Evolutionary conservation across 2,113 vertebrate species (phyloP).

Genomic region (Thamnophis sirtalis): DNA sequence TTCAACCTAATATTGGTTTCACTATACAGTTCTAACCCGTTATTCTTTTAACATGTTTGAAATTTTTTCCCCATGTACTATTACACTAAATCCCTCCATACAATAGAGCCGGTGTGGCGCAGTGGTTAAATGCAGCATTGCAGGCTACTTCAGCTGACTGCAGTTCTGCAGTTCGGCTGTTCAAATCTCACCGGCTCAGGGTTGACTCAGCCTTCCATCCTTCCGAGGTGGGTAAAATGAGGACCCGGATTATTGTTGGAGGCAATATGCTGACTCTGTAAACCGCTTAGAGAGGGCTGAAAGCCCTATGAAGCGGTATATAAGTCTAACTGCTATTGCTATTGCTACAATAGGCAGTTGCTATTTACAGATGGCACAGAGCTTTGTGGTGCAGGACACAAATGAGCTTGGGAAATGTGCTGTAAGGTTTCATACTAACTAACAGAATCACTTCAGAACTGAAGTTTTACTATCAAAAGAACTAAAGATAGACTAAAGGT

Average conservation of each 20-base stretch:
- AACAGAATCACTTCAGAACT: constrained; percentile 31
- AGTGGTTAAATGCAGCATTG: too few relatives aligned
- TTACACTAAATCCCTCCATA: constrained; percentile 24
- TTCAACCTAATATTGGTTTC: neutral
- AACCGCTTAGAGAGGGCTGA: too few relatives aligned
- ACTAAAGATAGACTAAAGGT: neutral
- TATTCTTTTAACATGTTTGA: constrained; percentile 24
- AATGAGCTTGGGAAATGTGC: constrained; percentile 53
- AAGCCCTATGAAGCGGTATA: too few relatives aligned
- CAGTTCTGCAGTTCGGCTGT: too few relatives aligned
- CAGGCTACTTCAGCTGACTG: too few relatives aligned
- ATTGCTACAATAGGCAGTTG: constrained; percentile 55
- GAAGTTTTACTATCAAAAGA: neutral
- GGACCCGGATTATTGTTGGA: too few relatives aligned
- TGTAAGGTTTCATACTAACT: constrained; percentile 36
- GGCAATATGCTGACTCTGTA: too few relatives aligned
- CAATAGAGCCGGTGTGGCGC: too few relatives aligned
- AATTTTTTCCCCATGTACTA: constrained; percentile 24
- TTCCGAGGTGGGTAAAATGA: too few relatives aligned
- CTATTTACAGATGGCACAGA: constrained; percentile 48
- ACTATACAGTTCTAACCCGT: constrained; percentile 12
- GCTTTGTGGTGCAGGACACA: constrained; percentile 37
- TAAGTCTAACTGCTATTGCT: too few relatives aligned
- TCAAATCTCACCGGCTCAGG: too few relatives aligned
- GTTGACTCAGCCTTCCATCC: too few relatives aligned